Conservation (phyloP, 2,113 vertebrate genomes). For the Cephalophus harveyi region DNA sequence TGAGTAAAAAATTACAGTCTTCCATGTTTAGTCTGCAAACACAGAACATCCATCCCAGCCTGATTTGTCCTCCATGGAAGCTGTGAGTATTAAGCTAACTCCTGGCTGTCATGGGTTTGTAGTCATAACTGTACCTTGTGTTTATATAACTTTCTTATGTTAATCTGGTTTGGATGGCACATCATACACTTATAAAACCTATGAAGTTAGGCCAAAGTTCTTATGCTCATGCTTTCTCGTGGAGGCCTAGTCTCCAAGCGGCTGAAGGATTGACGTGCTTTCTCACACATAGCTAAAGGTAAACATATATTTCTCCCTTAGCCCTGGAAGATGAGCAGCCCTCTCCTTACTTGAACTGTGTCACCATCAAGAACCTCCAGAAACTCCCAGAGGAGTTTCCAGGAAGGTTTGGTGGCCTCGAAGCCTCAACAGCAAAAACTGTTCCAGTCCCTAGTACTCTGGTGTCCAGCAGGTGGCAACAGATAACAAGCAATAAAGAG, state of each 20-base stretch:
- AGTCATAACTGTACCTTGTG: background rate
- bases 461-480: background rate
- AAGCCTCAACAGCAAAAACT: background rate
- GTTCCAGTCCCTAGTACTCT: background rate
- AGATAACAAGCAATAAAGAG: background rate
- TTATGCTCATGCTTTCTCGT: background rate
- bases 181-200: background rate
- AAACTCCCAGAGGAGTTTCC: background rate
- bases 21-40: background rate
- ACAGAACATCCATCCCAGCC: background rate
- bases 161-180: background rate
- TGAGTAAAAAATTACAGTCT: conserved; percentile 66
- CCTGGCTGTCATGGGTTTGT: background rate
- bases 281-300: background rate
- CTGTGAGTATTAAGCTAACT: background rate
- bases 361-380: background rate
- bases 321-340: background rate
- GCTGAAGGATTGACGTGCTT: background rate
- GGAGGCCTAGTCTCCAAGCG: background rate
- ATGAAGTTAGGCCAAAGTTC: background rate
- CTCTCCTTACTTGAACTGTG: background rate
- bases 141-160: background rate
- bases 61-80: background rate
- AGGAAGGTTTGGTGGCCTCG: background rate
- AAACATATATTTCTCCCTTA: background rate